Evolutionary conservation across 1,140 invertebrate species (phyloP).

Genomic region (Cyrtorhinus lividipennis): DNA sequence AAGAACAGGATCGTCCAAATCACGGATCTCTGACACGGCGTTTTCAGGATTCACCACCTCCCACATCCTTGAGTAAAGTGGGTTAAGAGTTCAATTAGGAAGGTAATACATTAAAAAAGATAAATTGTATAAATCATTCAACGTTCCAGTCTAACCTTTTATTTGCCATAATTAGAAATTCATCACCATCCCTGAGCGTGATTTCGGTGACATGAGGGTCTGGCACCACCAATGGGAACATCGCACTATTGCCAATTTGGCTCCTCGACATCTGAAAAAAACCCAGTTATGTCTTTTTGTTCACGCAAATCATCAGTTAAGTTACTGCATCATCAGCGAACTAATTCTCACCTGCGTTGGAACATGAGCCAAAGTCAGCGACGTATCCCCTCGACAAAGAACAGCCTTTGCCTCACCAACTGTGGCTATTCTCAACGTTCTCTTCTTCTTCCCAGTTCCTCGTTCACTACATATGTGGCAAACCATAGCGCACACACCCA

Average conservation of each 20-base stretch:
- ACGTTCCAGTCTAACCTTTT: slow-evolving; percentile 33
- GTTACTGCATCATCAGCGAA: slow-evolving; percentile 23
- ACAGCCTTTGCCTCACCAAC: slow-evolving; percentile 57
- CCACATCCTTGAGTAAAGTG: too few species aligned
- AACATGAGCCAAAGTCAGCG: slow-evolving; percentile 30
- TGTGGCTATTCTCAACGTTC: slow-evolving; percentile 50
- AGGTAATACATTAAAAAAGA: not conserved
- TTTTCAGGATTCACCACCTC: slow-evolving; percentile 56
- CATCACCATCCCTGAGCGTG: slow-evolving; percentile 57
- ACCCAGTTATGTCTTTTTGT: too few species aligned
- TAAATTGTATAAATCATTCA: not conserved
- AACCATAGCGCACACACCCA: slow-evolving; percentile 51
- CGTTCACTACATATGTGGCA: slow-evolving; percentile 46
- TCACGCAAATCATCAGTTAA: not conserved
- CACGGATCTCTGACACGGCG: slow-evolving; percentile 55
- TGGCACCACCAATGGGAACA: slow-evolving; percentile 47
- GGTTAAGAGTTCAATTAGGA: too few species aligned
- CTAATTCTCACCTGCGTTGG: slow-evolving; percentile 24
- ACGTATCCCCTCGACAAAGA: slow-evolving; percentile 46
- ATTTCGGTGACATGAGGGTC: slow-evolving; percentile 62
- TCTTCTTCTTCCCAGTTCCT: slow-evolving; percentile 38
- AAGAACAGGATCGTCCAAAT: slow-evolving; percentile 55
- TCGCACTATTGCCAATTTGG: slow-evolving; percentile 44
- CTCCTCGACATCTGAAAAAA: slow-evolving; percentile 26
- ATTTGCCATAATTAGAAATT: slow-evolving; percentile 66